Evolutionary conservation across 2,797 vertebrate genomes (phyloP), one percentile per base, ranked within the genome.

Genomic region (Phataginus tricuspis): DNA sequence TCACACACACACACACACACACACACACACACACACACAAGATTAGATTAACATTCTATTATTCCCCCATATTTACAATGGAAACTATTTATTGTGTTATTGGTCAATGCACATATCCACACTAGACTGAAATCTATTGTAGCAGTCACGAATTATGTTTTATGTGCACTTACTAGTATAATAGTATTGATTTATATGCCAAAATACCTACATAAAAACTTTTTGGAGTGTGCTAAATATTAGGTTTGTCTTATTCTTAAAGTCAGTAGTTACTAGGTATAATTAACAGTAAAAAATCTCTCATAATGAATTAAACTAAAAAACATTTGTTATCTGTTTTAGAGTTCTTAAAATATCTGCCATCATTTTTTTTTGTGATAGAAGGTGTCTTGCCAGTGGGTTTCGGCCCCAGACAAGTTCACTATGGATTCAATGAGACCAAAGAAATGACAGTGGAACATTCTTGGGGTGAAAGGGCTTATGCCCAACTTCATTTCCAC

Each of bases 241-340:
- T 88, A 79, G 4, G 14, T 78, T 91, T 77, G 5, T 55, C 12
- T 86, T 96, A 45, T 55, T 53, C 29, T 80, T 96, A 93, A 92
- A 75, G 15, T 71, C 53, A 75, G 31, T 82, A 71, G 1, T 45
- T 23, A 66, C 53, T 94, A 55, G 9, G 1, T 68, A 6, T 92
- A 91, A 91, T 86, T 86, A 86, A 53, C 9, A 95, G 39, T 91
- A 27, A 90, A 45, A 66, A 64, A 45, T 68, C 2, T 78, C 18
- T 55, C 53, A 80, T 63, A 68, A 79, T 29, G 59, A 69, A 19
- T 91, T 79, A 94, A 82, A 68, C 10, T 79, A 83, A 87, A 90
- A 83, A 21, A 53, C 45, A 45, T 42, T 79, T 78, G 69, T 14
- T 29, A 72, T 59, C n/a, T 94, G 11, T 53, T 82, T 85, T 89